These are phyloP conservation scores for Psococerastis gibbosa DNA, from an alignment of 2,888 invertebrate species.

Conservation along the genomic window DNA sequence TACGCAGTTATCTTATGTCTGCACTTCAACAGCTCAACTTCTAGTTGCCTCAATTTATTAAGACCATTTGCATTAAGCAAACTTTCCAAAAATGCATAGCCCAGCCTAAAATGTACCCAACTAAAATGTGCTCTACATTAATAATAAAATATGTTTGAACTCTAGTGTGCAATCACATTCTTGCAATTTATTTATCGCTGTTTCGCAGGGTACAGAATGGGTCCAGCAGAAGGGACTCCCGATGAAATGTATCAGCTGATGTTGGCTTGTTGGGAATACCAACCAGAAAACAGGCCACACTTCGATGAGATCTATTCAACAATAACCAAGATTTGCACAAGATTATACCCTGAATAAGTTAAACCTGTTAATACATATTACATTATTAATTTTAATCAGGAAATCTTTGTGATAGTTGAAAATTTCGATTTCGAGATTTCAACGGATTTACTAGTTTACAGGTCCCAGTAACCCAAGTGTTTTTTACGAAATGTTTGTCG, in stretches of 20 bases:
- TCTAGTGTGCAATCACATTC: not conserved
- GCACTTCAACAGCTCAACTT: too few relatives aligned
- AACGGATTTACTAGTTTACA: too few relatives aligned
- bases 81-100: conserved; percentile 8
- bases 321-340: conserved; percentile 34
- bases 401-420: too few relatives aligned
- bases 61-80: too few relatives aligned
- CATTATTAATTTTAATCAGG: too few relatives aligned
- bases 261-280: conserved; percentile 87
- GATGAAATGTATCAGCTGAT: conserved; percentile 80
- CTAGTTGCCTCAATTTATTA: too few relatives aligned
- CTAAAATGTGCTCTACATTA: conserved; percentile 3
- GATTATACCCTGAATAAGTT: conserved; percentile 1
- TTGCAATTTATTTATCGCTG: too few relatives aligned
- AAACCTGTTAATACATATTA: too few relatives aligned
- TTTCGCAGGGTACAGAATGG: conserved; percentile 72
- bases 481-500: too few relatives aligned
- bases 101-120: not conserved
- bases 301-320: conserved; percentile 72
- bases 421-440: too few relatives aligned
- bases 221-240: conserved; percentile 71
- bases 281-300: conserved; percentile 77
- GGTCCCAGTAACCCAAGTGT: too few relatives aligned
- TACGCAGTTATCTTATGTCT: too few relatives aligned
- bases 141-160: not conserved